Evolutionary conservation across 1,140 invertebrate species (phyloP), one percentile per base, ranked within the genome.

Genomic region (Drosophila carrolli): DNA sequence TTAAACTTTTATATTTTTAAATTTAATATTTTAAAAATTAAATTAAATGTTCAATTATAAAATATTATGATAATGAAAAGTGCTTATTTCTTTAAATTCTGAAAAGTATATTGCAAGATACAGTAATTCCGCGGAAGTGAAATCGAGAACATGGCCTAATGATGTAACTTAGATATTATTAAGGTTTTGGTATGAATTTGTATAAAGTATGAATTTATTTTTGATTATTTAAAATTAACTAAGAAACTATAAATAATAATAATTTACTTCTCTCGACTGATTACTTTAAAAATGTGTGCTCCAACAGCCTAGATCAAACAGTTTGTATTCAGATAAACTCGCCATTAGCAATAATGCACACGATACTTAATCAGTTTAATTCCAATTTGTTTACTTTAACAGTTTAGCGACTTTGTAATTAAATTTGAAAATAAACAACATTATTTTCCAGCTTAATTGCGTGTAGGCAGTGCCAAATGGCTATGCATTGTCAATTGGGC

Each of bases 391-490:
- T 71, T 48, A 48, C 40, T 40, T 38, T 41, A 53, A 53, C 53
- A 65, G 47, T 54, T 68, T 53, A 38, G 1, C 47, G 43, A 65
- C 51, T 55, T 50, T 75, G 51, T 74, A 63, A 75, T 75, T 75
- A 41, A 75, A 65, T 75, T 63, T 57, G 50, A 74, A 74, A 75
- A 75, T 75, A 63, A 75, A 75, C 51, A 63, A 19, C 37, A 44
- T 32, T 75, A 65, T 75, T 65, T 75, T 50, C 19, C 37, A 56
- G 67, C 65, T 48, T 71, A 71, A 71, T 71, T 71, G 67, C 63
- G 51, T n/a, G 16, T 40, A 10, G 50, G 14, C 67, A 43, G 37
- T 44, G 50, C n/a, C 63, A 56, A 70, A 70, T 70, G 67, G 63
- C 16, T 38, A 23, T 70, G 53, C 51, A 71, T 58, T 71, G 66